A percentile compares a stretch with the other conserved stretches of the same genome.
phyloP scores from a whole-genome alignment of 2,888 invertebrate genomes.

The Nasonovia ribisnigri region DNA sequence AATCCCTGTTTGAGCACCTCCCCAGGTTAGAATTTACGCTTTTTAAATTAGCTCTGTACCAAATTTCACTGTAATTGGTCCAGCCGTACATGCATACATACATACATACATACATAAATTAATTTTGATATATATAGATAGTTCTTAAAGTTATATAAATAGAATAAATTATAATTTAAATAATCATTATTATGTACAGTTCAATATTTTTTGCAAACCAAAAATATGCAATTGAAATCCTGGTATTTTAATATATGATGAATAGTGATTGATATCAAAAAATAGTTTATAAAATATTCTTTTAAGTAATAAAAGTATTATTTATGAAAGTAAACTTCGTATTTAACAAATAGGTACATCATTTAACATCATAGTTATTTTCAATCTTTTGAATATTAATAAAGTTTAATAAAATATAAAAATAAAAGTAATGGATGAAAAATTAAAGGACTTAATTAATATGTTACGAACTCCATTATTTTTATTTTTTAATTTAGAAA shows the following conservation, averaged over 20 bases:
- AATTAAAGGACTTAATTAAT: not conserved
- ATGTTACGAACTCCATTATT: not conserved
- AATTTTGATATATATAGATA: no score
- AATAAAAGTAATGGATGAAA: not conserved
- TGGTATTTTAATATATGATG: not conserved
- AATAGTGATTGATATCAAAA: not conserved
- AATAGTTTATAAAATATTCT: not conserved
- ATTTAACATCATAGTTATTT: not conserved
- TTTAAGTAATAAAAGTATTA: not conserved
- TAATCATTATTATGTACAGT: not conserved
- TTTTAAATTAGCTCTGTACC: no score
- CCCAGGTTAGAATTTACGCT: no score
- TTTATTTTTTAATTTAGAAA: not conserved
- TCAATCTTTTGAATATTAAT: not conserved
- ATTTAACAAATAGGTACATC: not conserved
- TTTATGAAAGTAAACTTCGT: not conserved
- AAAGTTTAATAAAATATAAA: not conserved
- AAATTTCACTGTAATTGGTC: no score
- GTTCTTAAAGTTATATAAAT: not conserved
- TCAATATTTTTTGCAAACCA: not conserved
- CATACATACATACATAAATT: no score
- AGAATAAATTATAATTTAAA: not conserved
- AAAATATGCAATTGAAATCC: not conserved
- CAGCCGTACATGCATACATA: no score
- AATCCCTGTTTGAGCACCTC: no score